Evolutionary conservation across 37 sponge, comb jelly and placozoan genomes (phyloP).

Genomic region (Cliona cf. orientalis): DNA sequence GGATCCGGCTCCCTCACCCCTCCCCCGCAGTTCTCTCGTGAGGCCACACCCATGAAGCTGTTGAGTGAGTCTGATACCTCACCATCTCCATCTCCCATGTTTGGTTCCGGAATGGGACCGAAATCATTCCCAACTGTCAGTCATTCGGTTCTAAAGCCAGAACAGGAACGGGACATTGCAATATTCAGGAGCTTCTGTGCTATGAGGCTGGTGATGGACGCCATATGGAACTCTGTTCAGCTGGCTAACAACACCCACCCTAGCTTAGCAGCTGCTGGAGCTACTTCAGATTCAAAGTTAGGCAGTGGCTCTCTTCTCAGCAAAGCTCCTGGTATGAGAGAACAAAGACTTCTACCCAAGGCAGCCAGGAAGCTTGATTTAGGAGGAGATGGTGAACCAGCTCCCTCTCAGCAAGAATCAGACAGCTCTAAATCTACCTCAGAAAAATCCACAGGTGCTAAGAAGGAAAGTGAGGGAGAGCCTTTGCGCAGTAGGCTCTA

Average conservation of each 20-base stretch:
- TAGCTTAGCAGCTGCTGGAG: not conserved
- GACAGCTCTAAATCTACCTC: not conserved
- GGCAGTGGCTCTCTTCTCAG: no score
- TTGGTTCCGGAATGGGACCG: not conserved
- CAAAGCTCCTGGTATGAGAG: not conserved
- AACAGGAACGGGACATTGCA: conserved; percentile 87
- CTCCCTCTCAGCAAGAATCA: not conserved
- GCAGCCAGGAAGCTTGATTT: conserved; percentile 36
- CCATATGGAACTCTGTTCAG: conserved; percentile 51
- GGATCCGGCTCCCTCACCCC: conserved; percentile 10
- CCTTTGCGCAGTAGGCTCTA: not conserved
- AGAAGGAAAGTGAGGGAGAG: not conserved
- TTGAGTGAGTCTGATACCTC: conserved; percentile 13
- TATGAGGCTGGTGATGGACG: conserved; percentile 79
- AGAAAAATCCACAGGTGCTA: not conserved
- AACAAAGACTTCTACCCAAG: not conserved
- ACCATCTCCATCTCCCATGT: conserved; percentile 11
- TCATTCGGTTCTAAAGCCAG: conserved; percentile 45
- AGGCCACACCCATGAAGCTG: conserved; percentile 51
- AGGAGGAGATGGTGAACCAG: not conserved
- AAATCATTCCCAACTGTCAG: not conserved
- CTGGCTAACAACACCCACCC: conserved; percentile 30
- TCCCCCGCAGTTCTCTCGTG: conserved; percentile 63
- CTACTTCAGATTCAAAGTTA: not conserved
- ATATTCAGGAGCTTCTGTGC: conserved; percentile 80